phyloP scores from a whole-genome alignment of 2,888 invertebrate species.

The Coecobrya sp. region DNA sequence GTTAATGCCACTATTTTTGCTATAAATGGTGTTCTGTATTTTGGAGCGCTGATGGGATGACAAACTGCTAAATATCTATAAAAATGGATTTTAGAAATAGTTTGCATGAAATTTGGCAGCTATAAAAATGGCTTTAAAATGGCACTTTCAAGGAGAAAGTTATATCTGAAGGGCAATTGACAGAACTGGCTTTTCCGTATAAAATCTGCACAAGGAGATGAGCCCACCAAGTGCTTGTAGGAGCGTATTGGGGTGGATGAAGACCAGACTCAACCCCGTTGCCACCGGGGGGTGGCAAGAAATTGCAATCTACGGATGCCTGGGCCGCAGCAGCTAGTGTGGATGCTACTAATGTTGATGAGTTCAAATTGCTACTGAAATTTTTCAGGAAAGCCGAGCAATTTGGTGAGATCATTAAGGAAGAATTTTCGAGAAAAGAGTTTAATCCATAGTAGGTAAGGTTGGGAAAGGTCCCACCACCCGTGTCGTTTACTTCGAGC shows the following conservation, averaged over 20 bases:
- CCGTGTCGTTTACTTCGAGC: constrained; percentile 52
- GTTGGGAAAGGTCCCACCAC: background rate
- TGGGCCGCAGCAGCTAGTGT: constrained; percentile 42
- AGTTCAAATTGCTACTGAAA: background rate
- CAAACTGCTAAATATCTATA: constrained; percentile 97
- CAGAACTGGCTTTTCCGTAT: constrained; percentile 90
- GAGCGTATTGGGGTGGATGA: background rate
- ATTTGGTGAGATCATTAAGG: constrained; percentile 64
- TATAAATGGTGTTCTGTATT: constrained; percentile 95
- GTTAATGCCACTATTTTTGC: constrained; percentile 93
- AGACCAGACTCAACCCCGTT: background rate
- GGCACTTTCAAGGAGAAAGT: too few relatives aligned
- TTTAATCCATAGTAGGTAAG: background rate
- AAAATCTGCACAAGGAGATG: constrained; percentile 90
- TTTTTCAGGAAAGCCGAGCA: constrained; percentile 65
- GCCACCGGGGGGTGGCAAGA: background rate
- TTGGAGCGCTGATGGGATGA: constrained; percentile 96
- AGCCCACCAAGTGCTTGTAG: constrained; percentile 85
- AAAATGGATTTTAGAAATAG: background rate
- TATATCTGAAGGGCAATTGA: background rate
- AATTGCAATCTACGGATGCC: constrained; percentile 42
- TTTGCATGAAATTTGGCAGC: too few relatives aligned
- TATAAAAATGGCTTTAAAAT: background rate
- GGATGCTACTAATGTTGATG: background rate
- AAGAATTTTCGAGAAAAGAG: constrained; percentile 47